Base-by-base conservation (phyloP, 2,113 vertebrate genomes). In the Acrocephalus kingi region DNA sequence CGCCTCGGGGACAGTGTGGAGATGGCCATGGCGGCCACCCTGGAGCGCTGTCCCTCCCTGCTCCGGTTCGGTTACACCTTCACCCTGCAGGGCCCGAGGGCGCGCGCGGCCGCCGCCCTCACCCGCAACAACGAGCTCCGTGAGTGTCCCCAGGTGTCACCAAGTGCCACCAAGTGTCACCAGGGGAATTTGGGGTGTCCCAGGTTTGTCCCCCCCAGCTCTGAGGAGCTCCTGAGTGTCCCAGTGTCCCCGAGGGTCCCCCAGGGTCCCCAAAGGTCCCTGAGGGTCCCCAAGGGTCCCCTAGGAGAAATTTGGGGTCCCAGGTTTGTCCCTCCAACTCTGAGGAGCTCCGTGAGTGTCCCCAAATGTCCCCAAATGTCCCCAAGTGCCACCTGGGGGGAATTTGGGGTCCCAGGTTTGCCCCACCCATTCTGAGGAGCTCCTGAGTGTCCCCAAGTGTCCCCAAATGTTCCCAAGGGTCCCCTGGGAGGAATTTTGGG, bases 21-120 rank as follows among this genome's bases (percentile, higher is more conserved):
- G 96, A 99, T 99, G 99, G 99, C 99, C 97, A 99, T 99, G 96
- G 99, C 99, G 33, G 93, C 98, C 25, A 98, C 99, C 98, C 93
- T 99, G 88, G 99, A 99, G 96, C 98, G 98, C 80, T 99, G 99
- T 80, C 98, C 99, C 11, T 27, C 61, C 5, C 98, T 99, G 21
- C 91, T 98, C 13, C 98, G 98, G 55, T 98, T 99, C 5, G 99
- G 99, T 13, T 99, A 99, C 97, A 99, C 99, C 94, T 99, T 99
- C 97, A 99, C 98, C 13, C 99, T 99, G 97, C 99, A 99, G 87
- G 99, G 99, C 10, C 99, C 99, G 4, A 98, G 99, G 0, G 98
- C 99, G 86, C 97, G 99, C 24, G 99, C 99, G 1, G 98, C 98
- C 87, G 98, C 98, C 17, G 99, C 99, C 83, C 98, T 99, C 96